phyloP scores from a whole-genome alignment of 2,888 invertebrate genomes.

The Epinotia demarniana region DNA sequence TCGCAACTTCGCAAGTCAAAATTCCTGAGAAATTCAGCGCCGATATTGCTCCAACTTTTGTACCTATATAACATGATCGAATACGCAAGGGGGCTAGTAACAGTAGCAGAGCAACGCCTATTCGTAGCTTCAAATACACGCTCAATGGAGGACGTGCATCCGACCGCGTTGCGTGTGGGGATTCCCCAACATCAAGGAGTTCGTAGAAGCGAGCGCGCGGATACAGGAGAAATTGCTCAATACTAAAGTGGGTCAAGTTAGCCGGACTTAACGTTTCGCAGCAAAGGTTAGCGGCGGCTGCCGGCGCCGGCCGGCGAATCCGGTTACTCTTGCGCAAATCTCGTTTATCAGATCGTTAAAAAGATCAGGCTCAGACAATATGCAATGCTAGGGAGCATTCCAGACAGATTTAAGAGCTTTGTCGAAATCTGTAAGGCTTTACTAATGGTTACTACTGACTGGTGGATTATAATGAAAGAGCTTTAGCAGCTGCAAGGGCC shows the following conservation, averaged over 20 bases:
- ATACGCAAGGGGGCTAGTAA: background rate
- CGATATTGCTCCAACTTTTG: background rate
- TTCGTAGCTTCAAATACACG: background rate
- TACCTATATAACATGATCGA: background rate
- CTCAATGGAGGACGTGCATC: slow-evolving; percentile 27
- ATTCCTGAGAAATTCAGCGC: background rate
- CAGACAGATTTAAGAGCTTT: slow-evolving; percentile 22
- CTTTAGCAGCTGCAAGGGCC: slow-evolving; percentile 18
- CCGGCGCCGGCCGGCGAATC: slow-evolving; percentile 66
- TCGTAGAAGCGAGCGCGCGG: slow-evolving; percentile 72
- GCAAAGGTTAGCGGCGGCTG: slow-evolving; percentile 73
- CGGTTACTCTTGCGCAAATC: slow-evolving; percentile 80
- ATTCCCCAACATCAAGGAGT: slow-evolving; percentile 71
- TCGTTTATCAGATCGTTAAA: slow-evolving; percentile 75
- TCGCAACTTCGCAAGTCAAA: background rate
- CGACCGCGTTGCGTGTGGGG: slow-evolving; percentile 60
- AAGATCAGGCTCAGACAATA: slow-evolving; percentile 59
- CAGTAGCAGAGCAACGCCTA: background rate
- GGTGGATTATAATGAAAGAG: background rate
- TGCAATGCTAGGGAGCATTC: slow-evolving; percentile 34
- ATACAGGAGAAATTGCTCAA: slow-evolving; percentile 81
- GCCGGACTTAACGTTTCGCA: slow-evolving; percentile 81
- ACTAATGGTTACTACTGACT: background rate
- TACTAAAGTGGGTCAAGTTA: slow-evolving; percentile 80
- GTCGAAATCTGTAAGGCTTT: slow-evolving; percentile 1